Conservation (phyloP, 2,888 invertebrate genomes). For the Branchellion lobata region DNA sequence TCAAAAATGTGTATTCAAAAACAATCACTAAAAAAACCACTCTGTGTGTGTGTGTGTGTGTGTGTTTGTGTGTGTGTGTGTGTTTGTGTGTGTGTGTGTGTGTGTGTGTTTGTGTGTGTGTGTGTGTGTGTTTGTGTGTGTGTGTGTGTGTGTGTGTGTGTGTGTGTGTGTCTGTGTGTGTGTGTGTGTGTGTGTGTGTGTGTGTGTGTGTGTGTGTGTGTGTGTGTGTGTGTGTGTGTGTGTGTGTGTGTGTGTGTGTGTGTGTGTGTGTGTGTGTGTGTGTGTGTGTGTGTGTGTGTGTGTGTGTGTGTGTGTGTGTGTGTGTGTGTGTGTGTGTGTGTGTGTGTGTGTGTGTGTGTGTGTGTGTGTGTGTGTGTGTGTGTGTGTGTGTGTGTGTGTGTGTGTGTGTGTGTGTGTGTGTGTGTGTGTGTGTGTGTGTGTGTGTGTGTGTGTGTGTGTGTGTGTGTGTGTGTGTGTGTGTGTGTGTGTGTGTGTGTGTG, state of each 20-base stretch:
- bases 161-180: no score
- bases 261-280: not conserved
- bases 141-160: no score
- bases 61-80: no score
- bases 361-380: constrained; percentile 28
- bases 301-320: constrained; percentile 4
- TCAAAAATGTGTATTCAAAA: no score
- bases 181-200: no score
- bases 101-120: no score
- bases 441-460: constrained; percentile 36
- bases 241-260: not conserved
- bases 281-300: not conserved
- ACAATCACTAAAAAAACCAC: no score
- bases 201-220: no score
- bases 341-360: not conserved
- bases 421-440: constrained; percentile 31
- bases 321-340: constrained; percentile 5
- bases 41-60: no score
- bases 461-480: constrained; percentile 29
- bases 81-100: no score
- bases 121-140: no score
- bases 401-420: constrained; percentile 27
- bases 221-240: no score
- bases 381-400: constrained; percentile 13
- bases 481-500: constrained; percentile 22